These are phyloP conservation scores for Lumbricus terrestris DNA, from an alignment of 2,888 invertebrate species.

Conservation along the genomic window DNA sequence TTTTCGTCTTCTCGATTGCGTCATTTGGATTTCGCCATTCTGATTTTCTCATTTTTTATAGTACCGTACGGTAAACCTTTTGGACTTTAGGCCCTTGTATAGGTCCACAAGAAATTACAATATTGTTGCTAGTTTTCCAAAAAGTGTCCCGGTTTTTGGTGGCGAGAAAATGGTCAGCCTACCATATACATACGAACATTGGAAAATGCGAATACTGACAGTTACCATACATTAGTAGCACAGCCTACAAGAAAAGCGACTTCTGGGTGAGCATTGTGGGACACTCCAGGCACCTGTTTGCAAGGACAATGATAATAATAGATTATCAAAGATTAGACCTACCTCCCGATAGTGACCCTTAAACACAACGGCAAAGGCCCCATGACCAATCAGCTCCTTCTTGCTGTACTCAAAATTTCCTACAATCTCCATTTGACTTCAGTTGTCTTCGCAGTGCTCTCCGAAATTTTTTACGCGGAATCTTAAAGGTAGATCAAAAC, in stretches of 20 bases:
- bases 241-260: neutral
- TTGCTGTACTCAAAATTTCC: slow-evolving; percentile 95
- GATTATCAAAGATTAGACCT: slow-evolving; percentile 26
- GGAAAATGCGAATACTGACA: too few relatives aligned
- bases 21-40: too few relatives aligned
- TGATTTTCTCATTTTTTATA: too few relatives aligned
- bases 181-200: too few relatives aligned
- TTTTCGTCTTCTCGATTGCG: too few relatives aligned
- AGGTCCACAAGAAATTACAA: too few relatives aligned
- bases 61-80: too few relatives aligned
- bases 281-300: neutral
- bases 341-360: slow-evolving; percentile 82
- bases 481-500: neutral
- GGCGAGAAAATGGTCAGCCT: too few relatives aligned
- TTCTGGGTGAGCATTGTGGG: neutral
- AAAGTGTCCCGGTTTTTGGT: too few relatives aligned
- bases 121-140: too few relatives aligned
- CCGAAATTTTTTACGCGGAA: neutral
- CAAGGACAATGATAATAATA: neutral
- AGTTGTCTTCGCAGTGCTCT: neutral
- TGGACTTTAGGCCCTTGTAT: too few relatives aligned
- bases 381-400: slow-evolving; percentile 96
- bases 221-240: neutral
- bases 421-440: slow-evolving; percentile 72
- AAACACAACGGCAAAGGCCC: slow-evolving; percentile 98